phyloP scores from a whole-genome alignment of 1,140 invertebrate genomes.

The Drosophila micromelanica region DNA sequence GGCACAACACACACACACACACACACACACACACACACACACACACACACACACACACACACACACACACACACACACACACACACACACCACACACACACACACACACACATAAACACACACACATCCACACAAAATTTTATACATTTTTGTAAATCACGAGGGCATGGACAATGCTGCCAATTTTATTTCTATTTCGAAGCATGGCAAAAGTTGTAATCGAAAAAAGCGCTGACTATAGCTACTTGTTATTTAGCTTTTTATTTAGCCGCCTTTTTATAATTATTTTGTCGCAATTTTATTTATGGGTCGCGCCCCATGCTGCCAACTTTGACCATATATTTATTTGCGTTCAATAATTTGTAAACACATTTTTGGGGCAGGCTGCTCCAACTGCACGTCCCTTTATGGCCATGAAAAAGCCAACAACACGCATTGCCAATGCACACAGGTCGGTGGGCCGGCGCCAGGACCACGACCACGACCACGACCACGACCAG shows the following conservation, averaged over 20 bases:
- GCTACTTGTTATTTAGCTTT: constrained; percentile 45
- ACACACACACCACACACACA: no score
- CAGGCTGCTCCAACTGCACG: constrained; percentile 15
- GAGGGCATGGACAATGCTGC: constrained; percentile 53
- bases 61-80: no score
- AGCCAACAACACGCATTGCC: constrained; percentile 33
- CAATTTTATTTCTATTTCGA: constrained; percentile 71
- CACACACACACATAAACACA: constrained; percentile 15
- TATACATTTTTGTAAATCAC: background rate
- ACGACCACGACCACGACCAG: constrained; percentile 7
- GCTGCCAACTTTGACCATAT: constrained; percentile 40
- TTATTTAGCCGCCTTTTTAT: constrained; percentile 46
- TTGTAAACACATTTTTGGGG: constrained; percentile 72
- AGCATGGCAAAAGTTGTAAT: constrained; percentile 69
- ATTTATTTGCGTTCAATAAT: constrained; percentile 72
- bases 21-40: no score
- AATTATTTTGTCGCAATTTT: constrained; percentile 77
- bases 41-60: no score
- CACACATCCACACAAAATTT: background rate
- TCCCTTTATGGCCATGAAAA: constrained; percentile 80
- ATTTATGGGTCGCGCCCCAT: constrained; percentile 41
- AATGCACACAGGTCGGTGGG: background rate
- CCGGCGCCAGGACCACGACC: constrained; percentile 31
- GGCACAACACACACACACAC: no score
- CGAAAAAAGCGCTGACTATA: constrained; percentile 67